These are phyloP conservation scores for Nyctibius grandis DNA, from an alignment of 2,797 vertebrate species.

Conservation along the genomic window DNA sequence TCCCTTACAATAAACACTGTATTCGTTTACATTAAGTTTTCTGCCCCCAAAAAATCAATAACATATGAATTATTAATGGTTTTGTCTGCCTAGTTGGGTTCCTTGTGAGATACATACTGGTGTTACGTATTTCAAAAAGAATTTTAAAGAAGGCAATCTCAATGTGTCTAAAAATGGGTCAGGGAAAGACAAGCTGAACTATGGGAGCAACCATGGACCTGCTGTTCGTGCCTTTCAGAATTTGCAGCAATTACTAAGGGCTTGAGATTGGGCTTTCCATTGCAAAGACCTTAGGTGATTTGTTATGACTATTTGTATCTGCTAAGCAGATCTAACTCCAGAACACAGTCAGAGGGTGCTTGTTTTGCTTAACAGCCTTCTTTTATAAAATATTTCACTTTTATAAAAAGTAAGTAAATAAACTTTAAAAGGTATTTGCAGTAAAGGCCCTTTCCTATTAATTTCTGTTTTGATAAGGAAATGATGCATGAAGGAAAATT, in stretches of 20 bases:
- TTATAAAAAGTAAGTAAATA: background rate
- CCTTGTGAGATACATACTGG: background rate
- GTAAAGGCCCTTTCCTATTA: background rate
- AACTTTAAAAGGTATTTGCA: background rate
- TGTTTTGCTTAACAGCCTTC: background rate
- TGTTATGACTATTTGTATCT: background rate
- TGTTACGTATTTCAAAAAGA: background rate
- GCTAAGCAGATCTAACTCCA: background rate
- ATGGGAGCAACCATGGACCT: background rate
- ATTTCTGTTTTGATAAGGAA: background rate
- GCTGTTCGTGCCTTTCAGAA: background rate
- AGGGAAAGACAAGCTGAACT: background rate
- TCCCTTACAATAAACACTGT: background rate
- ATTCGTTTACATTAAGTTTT: background rate
- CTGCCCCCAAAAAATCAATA: background rate
- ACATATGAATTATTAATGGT: background rate
- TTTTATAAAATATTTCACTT: background rate
- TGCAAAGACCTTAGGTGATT: background rate
- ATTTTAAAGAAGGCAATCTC: background rate
- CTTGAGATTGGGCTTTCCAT: background rate
- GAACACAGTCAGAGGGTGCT: background rate
- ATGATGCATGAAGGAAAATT: background rate
- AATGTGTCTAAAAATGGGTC: background rate
- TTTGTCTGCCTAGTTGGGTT: background rate
- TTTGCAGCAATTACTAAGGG: background rate